Evolutionary conservation across 1,140 invertebrate species (phyloP), one percentile per base, ranked within the genome.

Genomic region (Drosophila sulfurigaster): DNA sequence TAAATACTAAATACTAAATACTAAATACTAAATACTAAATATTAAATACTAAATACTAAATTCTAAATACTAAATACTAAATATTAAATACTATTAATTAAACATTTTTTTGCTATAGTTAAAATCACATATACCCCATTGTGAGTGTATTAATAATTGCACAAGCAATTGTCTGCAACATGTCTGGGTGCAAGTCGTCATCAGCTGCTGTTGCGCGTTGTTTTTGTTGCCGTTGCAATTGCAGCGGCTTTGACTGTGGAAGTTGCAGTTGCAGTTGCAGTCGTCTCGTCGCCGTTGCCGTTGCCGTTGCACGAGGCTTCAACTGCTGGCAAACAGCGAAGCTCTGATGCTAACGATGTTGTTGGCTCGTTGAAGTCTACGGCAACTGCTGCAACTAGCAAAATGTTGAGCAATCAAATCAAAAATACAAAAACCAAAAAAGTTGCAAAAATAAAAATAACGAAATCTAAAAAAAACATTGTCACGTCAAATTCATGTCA

Each of bases 401-500:
- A 62, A 78, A 77, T 77, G 82, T 86, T 86, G 82, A 86, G 82
- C 82, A 86, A 86, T 86, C 82, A 78, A 88, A 88, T 74, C 81
- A 79, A 79, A 82, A 86, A 86, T 68, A 56, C 66, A 71, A 66
- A 30, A 16, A 57, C 48, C 15, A 41, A 58, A 51, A 51, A 65
- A 60, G n/a, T 25, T 45, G 20, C 62, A 57, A 60, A 69, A 60
- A 60, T 20, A 56, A 48, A 58, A 32, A 28, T 16, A 63, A 63
- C 15, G 20, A 35, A 65, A 48, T 56, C 16, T 48, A 45, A 16
- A 54, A 57, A 90, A 85, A 89, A 89, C 83, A 89, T 91, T 91
- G 88, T 91, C 89, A 91, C 88, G 89, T 89, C 89, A 91, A 91
- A 91, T 89, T 85, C 88, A 83, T 91, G 88, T 91, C 85, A 89